These are phyloP conservation scores for Acromyrmex echinatior DNA, from an alignment of 1,140 invertebrate species.

Conservation along the genomic window DNA sequence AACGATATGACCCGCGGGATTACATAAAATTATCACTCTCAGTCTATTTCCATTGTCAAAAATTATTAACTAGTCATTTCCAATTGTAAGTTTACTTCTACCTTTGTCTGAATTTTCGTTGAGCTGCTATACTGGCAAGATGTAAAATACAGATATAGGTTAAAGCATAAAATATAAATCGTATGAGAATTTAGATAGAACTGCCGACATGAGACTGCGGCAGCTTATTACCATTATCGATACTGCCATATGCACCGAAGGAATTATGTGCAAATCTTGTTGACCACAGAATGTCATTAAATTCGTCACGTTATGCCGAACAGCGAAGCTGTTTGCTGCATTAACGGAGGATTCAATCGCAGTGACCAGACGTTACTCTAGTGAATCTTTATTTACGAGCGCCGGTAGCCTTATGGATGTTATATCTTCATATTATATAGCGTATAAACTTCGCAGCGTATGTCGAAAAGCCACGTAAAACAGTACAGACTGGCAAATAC, in stretches of 20 bases:
- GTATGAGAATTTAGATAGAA: conserved; percentile 33
- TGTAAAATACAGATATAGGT: conserved; percentile 32
- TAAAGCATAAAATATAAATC: conserved; percentile 38
- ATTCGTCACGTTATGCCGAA: conserved; percentile 69
- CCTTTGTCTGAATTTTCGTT: conserved; percentile 35
- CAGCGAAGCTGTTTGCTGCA: conserved; percentile 12
- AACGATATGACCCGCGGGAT: neutral
- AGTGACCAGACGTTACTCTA: conserved; percentile 22
- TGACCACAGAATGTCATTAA: conserved; percentile 72
- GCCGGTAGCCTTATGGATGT: conserved; percentile 46
- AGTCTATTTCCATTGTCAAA: neutral
- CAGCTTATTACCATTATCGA: conserved; percentile 67
- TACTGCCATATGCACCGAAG: conserved; percentile 44
- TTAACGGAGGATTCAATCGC: conserved; percentile 65
- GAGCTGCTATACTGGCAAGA: neutral
- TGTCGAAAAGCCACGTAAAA: neutral
- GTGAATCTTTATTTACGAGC: conserved; percentile 56
- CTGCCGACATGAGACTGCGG: conserved; percentile 19
- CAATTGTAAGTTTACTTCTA: neutral
- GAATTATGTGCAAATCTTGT: conserved; percentile 73
- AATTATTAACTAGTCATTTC: neutral
- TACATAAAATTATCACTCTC: neutral
- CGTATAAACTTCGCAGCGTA: conserved; percentile 13
- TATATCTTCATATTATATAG: conserved; percentile 40
- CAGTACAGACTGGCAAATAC: neutral